Evolutionary conservation across 2,113 vertebrate species (phyloP), one percentile per base, ranked within the genome.

Genomic region (Chaetorhynchus papuensis): DNA sequence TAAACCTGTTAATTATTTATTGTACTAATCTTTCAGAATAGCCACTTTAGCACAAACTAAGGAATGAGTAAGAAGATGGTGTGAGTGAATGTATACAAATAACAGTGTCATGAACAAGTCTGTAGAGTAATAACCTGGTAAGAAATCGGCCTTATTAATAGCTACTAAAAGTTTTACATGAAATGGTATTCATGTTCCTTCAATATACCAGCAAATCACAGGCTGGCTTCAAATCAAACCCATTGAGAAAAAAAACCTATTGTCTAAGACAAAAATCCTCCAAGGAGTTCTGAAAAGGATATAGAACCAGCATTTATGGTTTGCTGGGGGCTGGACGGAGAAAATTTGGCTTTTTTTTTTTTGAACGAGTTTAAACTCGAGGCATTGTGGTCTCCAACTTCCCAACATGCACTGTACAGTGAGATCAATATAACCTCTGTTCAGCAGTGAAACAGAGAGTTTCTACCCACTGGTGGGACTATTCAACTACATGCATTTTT

Each of bases 391-490:
- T 78, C 60, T 92, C 28, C 54, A 94, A 35, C 22, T 90, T 93
- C 72, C 93, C 88, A 97, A 94, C 75, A 94, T 41, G 92, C 87
- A 96, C 91, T 89, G 93, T 91, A 80, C 47, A 93, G 91, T 95
- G 93, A 97, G 91, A 87, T 93, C 64, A 94, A 93, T 37, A 86
- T 87, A 94, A 97, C 94, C 96, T 96, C 94, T 96, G 93, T 95
- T 97, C 93, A 97, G 92, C 90, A 95, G 89, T 93, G 95, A 96
- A 96, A 97, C 92, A 90, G 96, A 97, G 94, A 96, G 92, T 87
- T 93, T 83, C 80, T 94, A 87, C 56, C 90, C 88, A 93, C 41
- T 90, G 33, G 84, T 70, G 91, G 57, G 87, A 85, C 69, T 81
- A 59, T 26, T 95, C 57, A 87, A 37, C 31, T 68, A 78, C 45